Base-by-base conservation (phyloP, 2,797 vertebrate species). In the Pitangus sulphuratus region DNA sequence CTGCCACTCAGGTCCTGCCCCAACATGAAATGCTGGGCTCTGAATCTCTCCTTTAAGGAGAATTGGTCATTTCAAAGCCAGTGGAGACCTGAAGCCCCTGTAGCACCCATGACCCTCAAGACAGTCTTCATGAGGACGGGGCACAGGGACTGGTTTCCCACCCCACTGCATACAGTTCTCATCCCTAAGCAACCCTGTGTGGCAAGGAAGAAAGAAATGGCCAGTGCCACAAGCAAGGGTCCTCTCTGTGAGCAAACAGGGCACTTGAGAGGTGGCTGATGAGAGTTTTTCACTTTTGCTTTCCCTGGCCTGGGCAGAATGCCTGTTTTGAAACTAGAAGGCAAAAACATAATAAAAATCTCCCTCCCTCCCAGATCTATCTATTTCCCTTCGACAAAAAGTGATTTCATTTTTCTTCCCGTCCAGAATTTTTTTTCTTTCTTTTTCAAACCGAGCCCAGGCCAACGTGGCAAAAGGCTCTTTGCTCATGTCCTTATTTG, bases 401-500 rank as follows among this genome's bases (percentile, higher is more conserved):
- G 57, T 72, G 87, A 93, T 87, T 97, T 93, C 91, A 93, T 94
- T 95, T 89, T 94, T 86, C 85, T 97, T 94, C 96, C 93, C 8
- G 4, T 93, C 89, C 94, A 95, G 91, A 51, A 26, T 53, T 84
- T 90, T 78, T 91, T 89, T 61, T 74, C 45, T 51, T 84, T 82
- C 86, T 97, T 93, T 93, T 95, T 96, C 91, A 84, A 91, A 90
- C 78, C 88, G 95, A 96, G 96, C 83, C 75, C 82, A 97, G 84
- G 96, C 96, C 96, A 97, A 95, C 80, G 93, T 96, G 97, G 96
- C 96, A 97, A 97, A 89, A 91, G 64, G 81, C 83, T 80, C 95
- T 96, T 96, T 97, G 96, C 97, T 97, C 95, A 97, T 97, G 97
- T 96, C 97, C 94, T 97, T 96, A 94, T 96, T 96, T 96, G 96